Percentiles rank a stretch among this genome's conserved stretches.
phyloP scores from a whole-genome alignment of 2,888 invertebrate genomes.

The Drosophila tripunctata region DNA sequence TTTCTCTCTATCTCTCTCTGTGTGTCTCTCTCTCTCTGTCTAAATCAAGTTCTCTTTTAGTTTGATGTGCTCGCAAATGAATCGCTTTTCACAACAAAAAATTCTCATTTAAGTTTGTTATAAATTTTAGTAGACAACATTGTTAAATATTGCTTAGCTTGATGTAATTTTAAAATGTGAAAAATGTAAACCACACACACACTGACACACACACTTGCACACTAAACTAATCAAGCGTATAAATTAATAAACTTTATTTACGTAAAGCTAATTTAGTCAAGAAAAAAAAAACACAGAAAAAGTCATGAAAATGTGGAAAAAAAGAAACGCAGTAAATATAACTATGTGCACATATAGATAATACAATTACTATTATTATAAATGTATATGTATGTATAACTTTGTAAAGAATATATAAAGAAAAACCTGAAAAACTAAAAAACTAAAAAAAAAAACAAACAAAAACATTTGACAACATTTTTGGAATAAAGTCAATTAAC shows the following conservation, averaged over 20 bases:
- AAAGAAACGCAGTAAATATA: background rate
- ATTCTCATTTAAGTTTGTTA: slow-evolving; percentile 53
- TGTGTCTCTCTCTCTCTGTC: background rate
- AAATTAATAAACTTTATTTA: slow-evolving; percentile 25
- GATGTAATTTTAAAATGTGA: slow-evolving; percentile 29
- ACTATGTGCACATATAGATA: slow-evolving; percentile 38
- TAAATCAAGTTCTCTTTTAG: background rate
- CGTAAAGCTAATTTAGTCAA: slow-evolving; percentile 32
- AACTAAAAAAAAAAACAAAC: background rate
- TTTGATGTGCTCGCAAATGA: background rate
- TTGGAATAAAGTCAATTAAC: slow-evolving; percentile 20
- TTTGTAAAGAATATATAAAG: slow-evolving; percentile 24
- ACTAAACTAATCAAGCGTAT: slow-evolving; percentile 29
- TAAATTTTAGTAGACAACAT: slow-evolving; percentile 58
- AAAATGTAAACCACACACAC: slow-evolving; percentile 1
- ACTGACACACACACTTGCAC: background rate
- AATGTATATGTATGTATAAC: slow-evolving; percentile 17
- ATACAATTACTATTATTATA: slow-evolving; percentile 8
- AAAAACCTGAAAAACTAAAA: too few species aligned
- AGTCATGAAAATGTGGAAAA: background rate
- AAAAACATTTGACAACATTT: slow-evolving; percentile 14
- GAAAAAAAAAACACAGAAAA: background rate
- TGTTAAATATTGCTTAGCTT: slow-evolving; percentile 74
- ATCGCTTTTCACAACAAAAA: slow-evolving; percentile 1
- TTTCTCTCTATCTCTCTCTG: background rate